These are phyloP conservation scores for Neofelis nebulosa DNA, from an alignment of 2,113 vertebrate species.

Conservation along the genomic window DNA sequence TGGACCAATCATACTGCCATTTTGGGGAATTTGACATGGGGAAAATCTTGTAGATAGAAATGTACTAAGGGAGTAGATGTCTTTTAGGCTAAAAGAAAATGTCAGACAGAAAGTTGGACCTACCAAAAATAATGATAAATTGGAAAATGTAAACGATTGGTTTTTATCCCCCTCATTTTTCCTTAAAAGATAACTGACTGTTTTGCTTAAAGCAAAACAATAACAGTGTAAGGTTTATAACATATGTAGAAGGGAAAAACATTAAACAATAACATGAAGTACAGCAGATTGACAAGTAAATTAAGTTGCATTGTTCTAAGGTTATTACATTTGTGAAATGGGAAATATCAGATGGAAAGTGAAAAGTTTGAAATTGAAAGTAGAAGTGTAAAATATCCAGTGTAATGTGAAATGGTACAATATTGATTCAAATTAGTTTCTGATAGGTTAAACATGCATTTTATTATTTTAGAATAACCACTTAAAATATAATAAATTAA, in stretches of 20 bases:
- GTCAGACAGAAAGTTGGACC: not conserved
- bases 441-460: not conserved
- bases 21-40: not conserved
- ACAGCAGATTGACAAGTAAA: not conserved
- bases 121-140: not conserved
- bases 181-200: not conserved
- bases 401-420: not conserved
- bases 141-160: not conserved
- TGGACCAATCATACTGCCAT: not conserved
- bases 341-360: not conserved
- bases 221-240: not conserved
- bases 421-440: not conserved
- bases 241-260: not conserved
- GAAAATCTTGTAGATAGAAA: not conserved
- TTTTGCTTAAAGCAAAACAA: not conserved
- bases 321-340: not conserved
- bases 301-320: not conserved
- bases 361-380: not conserved
- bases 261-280: not conserved
- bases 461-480: not conserved
- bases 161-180: not conserved
- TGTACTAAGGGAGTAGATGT: not conserved
- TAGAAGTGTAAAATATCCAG: not conserved
- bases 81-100: not conserved
- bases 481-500: not conserved